Evolutionary conservation across 2,888 invertebrate genomes (phyloP).

Genomic region (Morpho deidamia): DNA sequence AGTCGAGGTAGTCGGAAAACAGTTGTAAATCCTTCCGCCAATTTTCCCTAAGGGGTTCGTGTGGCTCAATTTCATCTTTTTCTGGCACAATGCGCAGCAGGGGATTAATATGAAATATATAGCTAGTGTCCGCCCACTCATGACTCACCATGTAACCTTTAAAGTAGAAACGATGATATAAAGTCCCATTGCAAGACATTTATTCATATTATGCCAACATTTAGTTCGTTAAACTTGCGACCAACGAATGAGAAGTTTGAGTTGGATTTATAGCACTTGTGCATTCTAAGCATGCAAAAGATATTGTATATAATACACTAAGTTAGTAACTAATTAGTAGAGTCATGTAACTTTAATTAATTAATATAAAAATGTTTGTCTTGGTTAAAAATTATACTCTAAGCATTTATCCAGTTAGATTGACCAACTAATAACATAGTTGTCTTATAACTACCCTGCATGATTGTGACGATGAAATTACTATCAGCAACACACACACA

Average conservation of each 20-base stretch:
- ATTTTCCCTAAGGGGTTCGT: constrained; percentile 59
- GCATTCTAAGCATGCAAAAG: too few relatives aligned
- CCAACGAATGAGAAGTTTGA: background rate
- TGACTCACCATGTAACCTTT: constrained; percentile 78
- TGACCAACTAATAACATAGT: too few relatives aligned
- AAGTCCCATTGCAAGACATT: background rate
- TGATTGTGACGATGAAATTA: too few relatives aligned
- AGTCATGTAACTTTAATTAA: too few relatives aligned
- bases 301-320: background rate
- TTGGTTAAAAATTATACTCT: too few relatives aligned
- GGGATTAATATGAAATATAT: constrained; percentile 79
- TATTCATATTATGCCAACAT: background rate
- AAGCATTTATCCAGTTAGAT: too few relatives aligned
- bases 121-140: constrained; percentile 79
- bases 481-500: too few relatives aligned
- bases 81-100: constrained; percentile 52
- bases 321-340: background rate
- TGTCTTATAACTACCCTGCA: too few relatives aligned
- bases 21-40: constrained; percentile 81
- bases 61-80: constrained; percentile 55
- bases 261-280: background rate
- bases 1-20: constrained; percentile 79
- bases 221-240: background rate
- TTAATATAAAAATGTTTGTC: too few relatives aligned
- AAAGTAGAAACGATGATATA: constrained; percentile 17